Evolutionary conservation across 2,888 invertebrate genomes (phyloP).

Genomic region (Bembecia ichneumoniformis): DNA sequence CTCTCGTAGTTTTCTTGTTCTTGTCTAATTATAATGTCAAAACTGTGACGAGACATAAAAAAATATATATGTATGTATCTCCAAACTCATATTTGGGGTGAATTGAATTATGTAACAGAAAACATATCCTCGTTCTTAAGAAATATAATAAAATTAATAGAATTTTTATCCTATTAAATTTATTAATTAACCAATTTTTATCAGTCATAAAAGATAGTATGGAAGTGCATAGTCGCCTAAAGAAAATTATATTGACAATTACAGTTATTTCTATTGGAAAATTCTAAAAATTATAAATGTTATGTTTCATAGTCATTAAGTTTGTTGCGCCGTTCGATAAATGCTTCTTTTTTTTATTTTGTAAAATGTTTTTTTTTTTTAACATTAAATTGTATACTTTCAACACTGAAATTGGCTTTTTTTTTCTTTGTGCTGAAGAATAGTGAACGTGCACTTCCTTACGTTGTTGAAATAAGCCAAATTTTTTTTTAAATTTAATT

Average conservation of each 20-base stretch:
- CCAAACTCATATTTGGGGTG: no score
- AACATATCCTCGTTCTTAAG: no score
- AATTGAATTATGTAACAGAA: no score
- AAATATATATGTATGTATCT: no score
- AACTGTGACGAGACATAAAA: no score
- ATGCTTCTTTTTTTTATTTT: not conserved
- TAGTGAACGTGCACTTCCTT: conserved; percentile 73
- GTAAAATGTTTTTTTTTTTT: conserved; percentile 24
- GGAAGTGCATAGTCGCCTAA: conserved; percentile 50
- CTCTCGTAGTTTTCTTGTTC: no score
- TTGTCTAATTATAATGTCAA: no score
- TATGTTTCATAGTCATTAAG: conserved; percentile 1
- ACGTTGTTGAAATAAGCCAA: conserved; percentile 20
- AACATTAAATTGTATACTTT: conserved; percentile 44
- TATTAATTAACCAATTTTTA: no score
- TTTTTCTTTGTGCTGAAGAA: conserved; percentile 68
- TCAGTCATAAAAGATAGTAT: conserved; percentile 18
- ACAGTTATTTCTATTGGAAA: not conserved
- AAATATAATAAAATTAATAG: no score
- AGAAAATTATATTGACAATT: not conserved
- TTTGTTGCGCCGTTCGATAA: not conserved
- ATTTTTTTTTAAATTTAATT: conserved; percentile 12
- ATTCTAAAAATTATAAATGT: not conserved
- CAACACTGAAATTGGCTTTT: conserved; percentile 23
- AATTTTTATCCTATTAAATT: no score